These are phyloP conservation scores for Himantopus leucocephalus DNA, from an alignment of 2,113 vertebrate genomes.

Conservation along the genomic window DNA sequence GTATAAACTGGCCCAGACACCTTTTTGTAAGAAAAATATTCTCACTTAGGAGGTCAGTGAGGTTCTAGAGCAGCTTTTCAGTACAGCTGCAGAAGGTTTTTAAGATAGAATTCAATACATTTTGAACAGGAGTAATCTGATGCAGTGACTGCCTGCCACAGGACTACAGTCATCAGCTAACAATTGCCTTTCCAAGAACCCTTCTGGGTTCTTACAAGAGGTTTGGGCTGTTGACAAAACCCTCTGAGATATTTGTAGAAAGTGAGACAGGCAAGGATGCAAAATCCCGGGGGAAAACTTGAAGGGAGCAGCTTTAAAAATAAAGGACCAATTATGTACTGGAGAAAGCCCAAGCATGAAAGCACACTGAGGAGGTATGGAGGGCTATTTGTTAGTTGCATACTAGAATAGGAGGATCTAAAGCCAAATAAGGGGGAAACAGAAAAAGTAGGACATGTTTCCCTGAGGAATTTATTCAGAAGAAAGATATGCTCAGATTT, in stretches of 20 bases:
- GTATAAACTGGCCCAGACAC: background rate
- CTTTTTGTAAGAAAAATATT: background rate
- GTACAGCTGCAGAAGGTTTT: background rate
- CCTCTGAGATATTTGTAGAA: background rate
- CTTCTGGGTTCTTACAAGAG: background rate
- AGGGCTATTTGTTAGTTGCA: background rate
- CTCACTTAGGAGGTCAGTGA: background rate
- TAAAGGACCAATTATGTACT: background rate
- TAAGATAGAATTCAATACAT: background rate
- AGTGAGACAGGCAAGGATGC: background rate
- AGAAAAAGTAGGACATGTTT: background rate
- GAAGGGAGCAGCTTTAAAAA: background rate
- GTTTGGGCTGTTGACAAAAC: background rate
- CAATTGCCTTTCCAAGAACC: background rate
- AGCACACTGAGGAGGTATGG: background rate
- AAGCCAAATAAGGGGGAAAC: background rate
- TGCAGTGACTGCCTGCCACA: background rate
- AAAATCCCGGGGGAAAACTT: background rate
- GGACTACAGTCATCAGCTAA: background rate
- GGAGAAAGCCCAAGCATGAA: background rate
- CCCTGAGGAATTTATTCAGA: background rate
- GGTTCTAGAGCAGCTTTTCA: background rate
- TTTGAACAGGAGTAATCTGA: background rate
- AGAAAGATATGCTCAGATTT: background rate
- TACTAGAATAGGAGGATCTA: background rate